Evolutionary conservation across 2,888 invertebrate species (phyloP).

Genomic region (Drosophila demipolita): DNA sequence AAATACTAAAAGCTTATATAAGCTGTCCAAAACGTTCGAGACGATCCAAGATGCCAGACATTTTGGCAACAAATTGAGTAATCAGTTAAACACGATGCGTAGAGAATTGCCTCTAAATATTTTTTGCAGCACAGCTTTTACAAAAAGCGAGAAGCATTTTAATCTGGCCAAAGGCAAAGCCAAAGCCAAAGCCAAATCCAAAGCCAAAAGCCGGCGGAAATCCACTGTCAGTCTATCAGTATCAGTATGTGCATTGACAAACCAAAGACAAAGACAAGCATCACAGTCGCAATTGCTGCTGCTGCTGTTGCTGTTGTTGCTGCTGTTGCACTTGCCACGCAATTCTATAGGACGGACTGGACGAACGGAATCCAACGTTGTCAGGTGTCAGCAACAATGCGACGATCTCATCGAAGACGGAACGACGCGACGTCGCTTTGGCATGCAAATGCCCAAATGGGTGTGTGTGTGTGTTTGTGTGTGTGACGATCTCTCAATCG

Average conservation of each 20-base stretch:
- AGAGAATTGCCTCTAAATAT: slow-evolving; percentile 22
- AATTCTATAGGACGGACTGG: slow-evolving; percentile 52
- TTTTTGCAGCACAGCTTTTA: slow-evolving; percentile 36
- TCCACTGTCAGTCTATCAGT: slow-evolving; percentile 75
- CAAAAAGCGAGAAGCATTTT: slow-evolving; percentile 6
- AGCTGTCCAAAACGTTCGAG: slow-evolving; percentile 35
- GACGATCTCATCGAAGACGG: slow-evolving; percentile 57
- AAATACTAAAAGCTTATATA: slow-evolving; percentile 76
- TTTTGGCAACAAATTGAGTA: slow-evolving; percentile 64
- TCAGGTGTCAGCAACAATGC: slow-evolving; percentile 77
- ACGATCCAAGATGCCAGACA: slow-evolving; percentile 55
- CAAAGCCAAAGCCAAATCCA: slow-evolving; percentile 14
- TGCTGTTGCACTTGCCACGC: slow-evolving; percentile 72
- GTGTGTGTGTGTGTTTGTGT: slow-evolving; percentile 41
- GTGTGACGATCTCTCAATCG: slow-evolving; percentile 63
- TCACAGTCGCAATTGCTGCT: slow-evolving; percentile 35
- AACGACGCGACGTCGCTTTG: slow-evolving; percentile 44
- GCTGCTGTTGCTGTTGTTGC: slow-evolving; percentile 12
- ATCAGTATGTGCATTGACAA: slow-evolving; percentile 52
- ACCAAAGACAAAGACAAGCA: slow-evolving; percentile 64
- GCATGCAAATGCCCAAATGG: slow-evolving; percentile 67
- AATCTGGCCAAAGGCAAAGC: slow-evolving; percentile 24
- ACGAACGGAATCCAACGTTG: slow-evolving; percentile 48
- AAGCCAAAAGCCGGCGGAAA: slow-evolving; percentile 70
- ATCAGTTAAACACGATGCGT: slow-evolving; percentile 21